Evolutionary conservation across 2,113 vertebrate genomes (phyloP).

Genomic region (Pampusana beccarii): DNA sequence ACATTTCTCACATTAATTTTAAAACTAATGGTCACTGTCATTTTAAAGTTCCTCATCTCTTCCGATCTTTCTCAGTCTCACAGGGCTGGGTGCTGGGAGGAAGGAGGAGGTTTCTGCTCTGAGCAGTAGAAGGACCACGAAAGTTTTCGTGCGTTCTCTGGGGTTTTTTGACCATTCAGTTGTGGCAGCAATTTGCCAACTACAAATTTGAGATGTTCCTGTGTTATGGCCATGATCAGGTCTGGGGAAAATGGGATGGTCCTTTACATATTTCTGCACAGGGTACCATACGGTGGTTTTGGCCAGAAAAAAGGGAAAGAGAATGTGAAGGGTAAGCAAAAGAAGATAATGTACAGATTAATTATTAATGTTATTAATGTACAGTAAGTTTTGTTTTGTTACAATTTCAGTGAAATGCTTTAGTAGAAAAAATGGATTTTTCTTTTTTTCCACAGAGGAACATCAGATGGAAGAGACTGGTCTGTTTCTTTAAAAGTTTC

Average conservation of each 20-base stretch:
- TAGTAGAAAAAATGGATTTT: background rate
- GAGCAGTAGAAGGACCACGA: background rate
- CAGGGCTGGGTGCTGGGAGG: background rate
- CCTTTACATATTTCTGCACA: background rate
- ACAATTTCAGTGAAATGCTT: background rate
- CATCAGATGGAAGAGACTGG: background rate
- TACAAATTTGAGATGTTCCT: background rate
- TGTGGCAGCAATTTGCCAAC: background rate
- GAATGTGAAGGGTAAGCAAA: background rate
- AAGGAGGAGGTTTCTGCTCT: background rate
- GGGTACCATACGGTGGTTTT: background rate
- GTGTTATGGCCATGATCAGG: fast-evolving
- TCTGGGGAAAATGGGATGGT: background rate
- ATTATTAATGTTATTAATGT: no score
- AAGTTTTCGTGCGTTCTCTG: fast-evolving
- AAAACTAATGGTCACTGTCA: background rate
- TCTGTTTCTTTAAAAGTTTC: background rate
- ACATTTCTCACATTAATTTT: fast-evolving
- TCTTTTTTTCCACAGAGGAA: background rate
- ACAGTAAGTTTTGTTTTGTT: fast-evolving
- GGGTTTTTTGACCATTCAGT: background rate
- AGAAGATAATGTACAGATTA: background rate
- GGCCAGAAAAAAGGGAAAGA: background rate
- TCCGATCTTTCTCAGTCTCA: background rate
- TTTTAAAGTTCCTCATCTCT: background rate